These are phyloP conservation scores for Drosophila neotestacea DNA, from an alignment of 2,888 invertebrate species.

Conservation along the genomic window DNA sequence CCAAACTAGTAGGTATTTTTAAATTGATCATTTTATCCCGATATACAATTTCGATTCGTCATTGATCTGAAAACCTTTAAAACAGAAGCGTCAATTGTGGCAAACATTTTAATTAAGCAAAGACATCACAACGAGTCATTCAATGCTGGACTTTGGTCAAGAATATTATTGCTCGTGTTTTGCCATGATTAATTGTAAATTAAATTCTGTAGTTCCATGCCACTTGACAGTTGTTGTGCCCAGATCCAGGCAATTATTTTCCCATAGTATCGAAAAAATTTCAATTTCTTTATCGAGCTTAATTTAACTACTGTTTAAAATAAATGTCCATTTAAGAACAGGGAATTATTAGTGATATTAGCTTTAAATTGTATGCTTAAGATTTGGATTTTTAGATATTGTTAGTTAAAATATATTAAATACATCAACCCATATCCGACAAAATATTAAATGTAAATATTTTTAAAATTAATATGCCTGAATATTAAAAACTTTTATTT, in stretches of 20 bases:
- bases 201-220: constrained; percentile 15
- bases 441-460: too few species aligned
- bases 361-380: too few species aligned
- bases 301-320: not conserved
- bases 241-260: constrained; percentile 26
- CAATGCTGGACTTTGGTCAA: constrained; percentile 65
- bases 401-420: too few species aligned
- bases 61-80: constrained; percentile 26
- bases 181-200: constrained; percentile 55
- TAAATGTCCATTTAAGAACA: not conserved
- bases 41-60: constrained; percentile 34
- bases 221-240: constrained; percentile 62
- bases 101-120: constrained; percentile 67
- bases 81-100: constrained; percentile 47
- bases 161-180: constrained; percentile 12
- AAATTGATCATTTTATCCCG: constrained; percentile 17
- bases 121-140: constrained; percentile 37
- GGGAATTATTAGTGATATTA: not conserved
- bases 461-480: too few species aligned
- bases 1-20: not conserved
- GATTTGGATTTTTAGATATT: too few species aligned
- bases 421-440: too few species aligned
- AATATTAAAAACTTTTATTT: too few species aligned
- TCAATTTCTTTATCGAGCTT: not conserved
- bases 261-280: not conserved